Percentiles rank a stretch among this genome's conserved stretches.
Conservation (phyloP, 64 coral and sea anemone genomes). For the Exaiptasia diaphana region DNA sequence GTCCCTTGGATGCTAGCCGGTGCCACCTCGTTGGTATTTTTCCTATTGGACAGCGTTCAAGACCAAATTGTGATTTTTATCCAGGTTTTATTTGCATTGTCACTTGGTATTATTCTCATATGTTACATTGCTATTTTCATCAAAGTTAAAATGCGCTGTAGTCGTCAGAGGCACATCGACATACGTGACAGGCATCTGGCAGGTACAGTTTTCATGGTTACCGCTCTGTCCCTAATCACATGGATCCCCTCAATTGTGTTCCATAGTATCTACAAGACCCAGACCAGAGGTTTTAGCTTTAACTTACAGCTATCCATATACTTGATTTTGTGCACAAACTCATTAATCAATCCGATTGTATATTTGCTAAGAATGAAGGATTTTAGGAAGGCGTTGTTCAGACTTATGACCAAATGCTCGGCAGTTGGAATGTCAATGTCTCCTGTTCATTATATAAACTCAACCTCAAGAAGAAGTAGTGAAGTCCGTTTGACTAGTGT, state of each 20-base stretch:
- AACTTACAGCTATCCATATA: not conserved
- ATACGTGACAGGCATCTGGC: not conserved
- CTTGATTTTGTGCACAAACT: not conserved
- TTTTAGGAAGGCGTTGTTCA: not conserved
- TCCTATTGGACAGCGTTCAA: not conserved
- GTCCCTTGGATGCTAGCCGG: not conserved
- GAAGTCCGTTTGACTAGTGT: no score
- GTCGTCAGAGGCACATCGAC: not conserved
- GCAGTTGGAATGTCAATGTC: not conserved
- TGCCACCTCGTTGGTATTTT: not conserved
- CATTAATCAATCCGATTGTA: not conserved
- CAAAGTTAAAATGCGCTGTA: not conserved
- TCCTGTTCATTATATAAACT: not conserved
- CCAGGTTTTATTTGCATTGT: not conserved
- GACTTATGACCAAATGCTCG: not conserved
- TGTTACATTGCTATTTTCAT: not conserved
- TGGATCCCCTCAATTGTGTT: not conserved
- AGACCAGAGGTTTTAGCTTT: not conserved
- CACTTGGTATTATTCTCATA: not conserved
- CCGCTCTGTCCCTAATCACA: not conserved
- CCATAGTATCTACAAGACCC: not conserved
- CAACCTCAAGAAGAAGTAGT: no score
- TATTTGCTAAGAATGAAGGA: slow-evolving; percentile 7
- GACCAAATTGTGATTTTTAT: not conserved
- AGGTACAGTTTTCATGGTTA: not conserved